Conservation (phyloP, 2,113 vertebrate genomes). For the Zosterops hypoxanthus region DNA sequence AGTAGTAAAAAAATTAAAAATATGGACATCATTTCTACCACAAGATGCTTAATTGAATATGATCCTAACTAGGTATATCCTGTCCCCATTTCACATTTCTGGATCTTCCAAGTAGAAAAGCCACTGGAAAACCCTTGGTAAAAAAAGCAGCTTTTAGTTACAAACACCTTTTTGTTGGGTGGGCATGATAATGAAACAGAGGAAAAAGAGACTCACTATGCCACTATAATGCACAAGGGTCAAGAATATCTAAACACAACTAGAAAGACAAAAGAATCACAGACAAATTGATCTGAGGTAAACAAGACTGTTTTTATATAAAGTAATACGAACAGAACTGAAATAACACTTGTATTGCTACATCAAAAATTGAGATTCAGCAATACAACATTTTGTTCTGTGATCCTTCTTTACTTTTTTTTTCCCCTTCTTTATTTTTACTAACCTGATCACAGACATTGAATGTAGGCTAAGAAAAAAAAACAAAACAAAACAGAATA, state of each 20-base stretch:
- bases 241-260: slow-evolving; percentile 74
- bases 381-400: slow-evolving; percentile 78
- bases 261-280: slow-evolving; percentile 78
- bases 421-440: slow-evolving; percentile 79
- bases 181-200: slow-evolving; percentile 61
- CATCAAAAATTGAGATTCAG: slow-evolving; percentile 43
- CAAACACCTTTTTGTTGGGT: slow-evolving; percentile 64
- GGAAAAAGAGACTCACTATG: slow-evolving; percentile 70
- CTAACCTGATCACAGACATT: slow-evolving; percentile 99
- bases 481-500: slow-evolving; percentile 82
- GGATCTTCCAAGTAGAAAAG: neutral
- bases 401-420: slow-evolving; percentile 76
- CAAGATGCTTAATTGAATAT: neutral
- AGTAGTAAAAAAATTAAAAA: neutral
- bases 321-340: slow-evolving; percentile 47
- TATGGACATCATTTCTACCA: neutral
- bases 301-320: slow-evolving; percentile 10
- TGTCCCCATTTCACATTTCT: neutral
- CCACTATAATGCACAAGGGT: slow-evolving; percentile 62
- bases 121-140: neutral
- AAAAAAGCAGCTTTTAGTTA: slow-evolving; percentile 37
- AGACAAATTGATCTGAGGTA: slow-evolving; percentile 68
- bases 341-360: slow-evolving; percentile 40
- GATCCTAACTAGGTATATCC: neutral
- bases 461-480: slow-evolving; percentile 97